Conservation (phyloP, 2,888 invertebrate genomes). For the Stenodema calcarata region DNA sequence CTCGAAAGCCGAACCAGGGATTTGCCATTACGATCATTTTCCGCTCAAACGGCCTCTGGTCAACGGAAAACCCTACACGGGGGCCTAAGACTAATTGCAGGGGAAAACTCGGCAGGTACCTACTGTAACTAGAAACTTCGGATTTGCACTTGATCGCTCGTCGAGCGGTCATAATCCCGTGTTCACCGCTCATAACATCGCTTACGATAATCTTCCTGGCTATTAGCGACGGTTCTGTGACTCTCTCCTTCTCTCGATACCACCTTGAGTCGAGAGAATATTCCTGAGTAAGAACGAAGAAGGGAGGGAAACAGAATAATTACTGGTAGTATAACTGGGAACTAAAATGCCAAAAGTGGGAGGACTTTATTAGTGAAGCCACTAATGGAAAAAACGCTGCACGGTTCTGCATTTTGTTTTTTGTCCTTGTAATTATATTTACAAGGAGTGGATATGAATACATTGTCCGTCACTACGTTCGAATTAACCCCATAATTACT, state of each 20-base stretch:
- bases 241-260: neutral
- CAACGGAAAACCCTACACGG: neutral
- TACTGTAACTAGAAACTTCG: neutral
- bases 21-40: neutral
- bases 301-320: too few species aligned
- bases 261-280: too few species aligned
- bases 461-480: too few species aligned
- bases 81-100: neutral
- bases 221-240: neutral
- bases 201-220: neutral
- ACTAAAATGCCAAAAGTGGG: too few species aligned
- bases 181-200: neutral
- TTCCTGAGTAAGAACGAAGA: too few species aligned
- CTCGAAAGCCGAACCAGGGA: neutral
- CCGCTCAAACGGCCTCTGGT: neutral
- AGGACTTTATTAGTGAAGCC: too few species aligned
- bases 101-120: neutral
- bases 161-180: neutral
- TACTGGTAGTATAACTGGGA: too few species aligned
- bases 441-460: too few species aligned
- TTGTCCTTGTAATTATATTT: too few species aligned
- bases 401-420: too few species aligned
- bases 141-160: neutral
- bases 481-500: too few species aligned
- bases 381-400: too few species aligned